These are phyloP conservation scores for Steinernema feltiae DNA, from an alignment of 1,140 invertebrate species.

Conservation along the genomic window DNA sequence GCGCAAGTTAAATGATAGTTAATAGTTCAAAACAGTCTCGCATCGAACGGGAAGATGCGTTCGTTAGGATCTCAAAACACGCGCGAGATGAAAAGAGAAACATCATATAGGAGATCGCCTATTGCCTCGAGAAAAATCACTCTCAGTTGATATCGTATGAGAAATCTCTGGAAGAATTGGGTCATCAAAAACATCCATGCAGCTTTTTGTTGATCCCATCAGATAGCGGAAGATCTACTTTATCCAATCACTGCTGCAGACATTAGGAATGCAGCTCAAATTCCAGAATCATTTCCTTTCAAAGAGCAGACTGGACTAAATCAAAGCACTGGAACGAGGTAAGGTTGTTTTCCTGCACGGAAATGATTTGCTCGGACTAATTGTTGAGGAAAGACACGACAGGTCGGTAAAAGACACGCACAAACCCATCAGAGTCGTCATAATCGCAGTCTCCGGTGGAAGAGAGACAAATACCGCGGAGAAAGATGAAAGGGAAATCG, in stretches of 20 bases:
- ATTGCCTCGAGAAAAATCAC: neutral
- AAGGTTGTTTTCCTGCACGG: neutral
- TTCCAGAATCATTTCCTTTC: neutral
- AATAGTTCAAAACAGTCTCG: neutral
- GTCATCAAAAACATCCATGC: constrained; percentile 13
- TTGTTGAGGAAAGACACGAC: neutral
- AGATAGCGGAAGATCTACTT: neutral
- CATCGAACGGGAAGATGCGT: neutral
- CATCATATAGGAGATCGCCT: neutral
- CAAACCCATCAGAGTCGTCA: neutral
- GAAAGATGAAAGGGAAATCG: constrained; percentile 14
- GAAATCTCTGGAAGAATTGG: neutral
- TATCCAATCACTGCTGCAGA: neutral
- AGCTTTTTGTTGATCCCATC: neutral
- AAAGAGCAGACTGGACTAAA: too few species aligned
- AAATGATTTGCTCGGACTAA: too few species aligned
- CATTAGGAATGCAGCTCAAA: too few species aligned
- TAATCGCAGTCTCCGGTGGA: neutral
- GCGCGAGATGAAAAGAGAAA: neutral
- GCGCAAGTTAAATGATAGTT: neutral
- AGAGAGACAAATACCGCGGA: neutral
- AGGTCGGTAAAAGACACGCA: neutral
- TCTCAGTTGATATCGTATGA: neutral
- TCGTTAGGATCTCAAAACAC: neutral
- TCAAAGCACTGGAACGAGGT: neutral